Evolutionary conservation across 2,888 invertebrate genomes (phyloP).

Genomic region (Eumacrocentrus americanus): DNA sequence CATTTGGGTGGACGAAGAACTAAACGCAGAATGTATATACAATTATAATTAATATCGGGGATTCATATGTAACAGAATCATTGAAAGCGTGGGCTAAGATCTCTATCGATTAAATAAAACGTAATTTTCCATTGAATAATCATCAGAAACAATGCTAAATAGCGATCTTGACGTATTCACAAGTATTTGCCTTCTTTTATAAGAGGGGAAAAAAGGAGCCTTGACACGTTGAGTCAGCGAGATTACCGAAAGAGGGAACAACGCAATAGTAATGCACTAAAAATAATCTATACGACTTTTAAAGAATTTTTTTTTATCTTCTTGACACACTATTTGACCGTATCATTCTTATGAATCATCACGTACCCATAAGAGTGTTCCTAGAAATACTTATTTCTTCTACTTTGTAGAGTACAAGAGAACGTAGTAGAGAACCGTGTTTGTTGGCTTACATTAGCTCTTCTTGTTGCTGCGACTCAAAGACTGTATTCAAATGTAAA

Average conservation of each 20-base stretch:
- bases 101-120: conserved; percentile 1
- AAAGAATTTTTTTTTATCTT: background rate
- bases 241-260: background rate
- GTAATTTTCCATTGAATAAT: background rate
- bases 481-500: conserved; percentile 8
- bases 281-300: background rate
- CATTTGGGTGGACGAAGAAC: conserved; percentile 8
- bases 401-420: background rate
- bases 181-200: background rate
- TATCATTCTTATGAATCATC: background rate
- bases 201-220: background rate
- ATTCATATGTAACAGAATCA: background rate
- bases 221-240: conserved; percentile 6
- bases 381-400: background rate
- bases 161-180: too few species aligned
- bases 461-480: background rate
- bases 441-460: background rate
- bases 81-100: background rate
- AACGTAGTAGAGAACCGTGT: background rate
- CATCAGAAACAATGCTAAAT: too few species aligned
- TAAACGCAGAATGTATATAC: background rate
- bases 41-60: too few species aligned
- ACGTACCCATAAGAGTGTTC: background rate
- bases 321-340: conserved; percentile 1
- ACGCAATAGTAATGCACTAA: background rate